phyloP scores from a whole-genome alignment of 2,113 vertebrate genomes.

The Oryzias melastigma region DNA sequence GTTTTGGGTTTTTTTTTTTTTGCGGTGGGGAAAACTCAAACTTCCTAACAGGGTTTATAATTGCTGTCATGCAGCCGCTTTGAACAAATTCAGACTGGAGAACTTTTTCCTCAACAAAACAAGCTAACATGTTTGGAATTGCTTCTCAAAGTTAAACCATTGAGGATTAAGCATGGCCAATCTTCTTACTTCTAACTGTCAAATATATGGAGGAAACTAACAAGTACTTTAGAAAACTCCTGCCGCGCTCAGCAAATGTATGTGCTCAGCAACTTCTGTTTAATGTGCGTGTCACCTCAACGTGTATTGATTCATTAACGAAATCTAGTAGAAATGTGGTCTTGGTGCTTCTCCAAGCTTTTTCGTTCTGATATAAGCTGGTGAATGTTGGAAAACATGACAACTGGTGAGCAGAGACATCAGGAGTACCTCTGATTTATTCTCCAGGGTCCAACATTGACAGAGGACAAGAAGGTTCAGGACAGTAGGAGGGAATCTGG shows the following conservation, averaged over 20 bases:
- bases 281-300: conserved; percentile 21
- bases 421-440: too few species aligned
- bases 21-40: too few species aligned
- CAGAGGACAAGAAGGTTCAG: too few species aligned
- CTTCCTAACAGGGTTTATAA: neutral
- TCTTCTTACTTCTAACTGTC: conserved; percentile 23
- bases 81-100: neutral
- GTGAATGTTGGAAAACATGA: neutral
- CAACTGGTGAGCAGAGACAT: too few species aligned
- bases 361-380: neutral
- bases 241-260: conserved; percentile 6
- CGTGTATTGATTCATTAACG: conserved; percentile 5
- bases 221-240: conserved; percentile 10
- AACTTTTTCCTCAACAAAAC: neutral
- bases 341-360: conserved; percentile 1
- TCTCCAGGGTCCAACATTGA: too few species aligned
- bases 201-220: conserved; percentile 20
- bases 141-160: conserved; percentile 9
- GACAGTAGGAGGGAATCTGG: too few species aligned
- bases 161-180: conserved; percentile 37
- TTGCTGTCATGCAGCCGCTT: neutral
- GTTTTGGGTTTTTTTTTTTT: too few species aligned
- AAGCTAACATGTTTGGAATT: too few species aligned
- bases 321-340: conserved; percentile 24
- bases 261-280: too few species aligned